Percentiles rank a stretch among this genome's conserved stretches.
These are phyloP conservation scores for Characodon lateralis DNA, from an alignment of 2,797 vertebrate genomes.

Conservation along the genomic window DNA sequence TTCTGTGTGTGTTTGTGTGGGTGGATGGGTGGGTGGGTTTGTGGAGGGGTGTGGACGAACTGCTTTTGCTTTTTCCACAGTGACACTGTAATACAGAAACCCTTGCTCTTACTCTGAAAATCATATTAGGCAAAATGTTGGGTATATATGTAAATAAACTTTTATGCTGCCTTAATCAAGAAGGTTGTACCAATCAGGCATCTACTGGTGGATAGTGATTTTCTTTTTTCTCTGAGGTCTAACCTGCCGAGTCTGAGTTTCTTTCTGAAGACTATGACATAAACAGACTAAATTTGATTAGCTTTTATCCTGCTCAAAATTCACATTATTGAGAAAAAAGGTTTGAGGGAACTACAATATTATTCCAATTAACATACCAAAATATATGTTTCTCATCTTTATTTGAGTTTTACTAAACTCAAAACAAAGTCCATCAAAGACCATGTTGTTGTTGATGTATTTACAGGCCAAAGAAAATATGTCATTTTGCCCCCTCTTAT, in stretches of 20 bases:
- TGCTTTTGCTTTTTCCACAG: neutral
- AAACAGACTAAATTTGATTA: neutral
- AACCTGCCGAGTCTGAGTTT: neutral
- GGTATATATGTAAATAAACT: neutral
- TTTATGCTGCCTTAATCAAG: neutral
- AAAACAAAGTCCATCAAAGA: neutral
- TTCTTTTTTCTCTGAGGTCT: neutral
- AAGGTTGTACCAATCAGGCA: neutral
- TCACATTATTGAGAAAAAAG: neutral
- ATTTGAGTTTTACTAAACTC: neutral
- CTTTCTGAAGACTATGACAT: neutral
- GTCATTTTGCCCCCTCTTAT: neutral
- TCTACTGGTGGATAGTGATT: no score
- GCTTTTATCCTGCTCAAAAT: neutral
- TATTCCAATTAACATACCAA: neutral
- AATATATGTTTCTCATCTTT: neutral
- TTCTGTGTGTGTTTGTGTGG: neutral
- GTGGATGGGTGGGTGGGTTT: neutral
- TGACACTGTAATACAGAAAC: neutral
- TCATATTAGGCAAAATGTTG: neutral
- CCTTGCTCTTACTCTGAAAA: neutral
- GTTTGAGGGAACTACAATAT: neutral
- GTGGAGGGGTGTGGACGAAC: neutral
- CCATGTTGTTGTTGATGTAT: neutral
- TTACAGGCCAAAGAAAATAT: neutral